Evolutionary conservation across 2,113 vertebrate species (phyloP), one percentile per base, ranked within the genome.

Genomic region (Centropus bengalensis): DNA sequence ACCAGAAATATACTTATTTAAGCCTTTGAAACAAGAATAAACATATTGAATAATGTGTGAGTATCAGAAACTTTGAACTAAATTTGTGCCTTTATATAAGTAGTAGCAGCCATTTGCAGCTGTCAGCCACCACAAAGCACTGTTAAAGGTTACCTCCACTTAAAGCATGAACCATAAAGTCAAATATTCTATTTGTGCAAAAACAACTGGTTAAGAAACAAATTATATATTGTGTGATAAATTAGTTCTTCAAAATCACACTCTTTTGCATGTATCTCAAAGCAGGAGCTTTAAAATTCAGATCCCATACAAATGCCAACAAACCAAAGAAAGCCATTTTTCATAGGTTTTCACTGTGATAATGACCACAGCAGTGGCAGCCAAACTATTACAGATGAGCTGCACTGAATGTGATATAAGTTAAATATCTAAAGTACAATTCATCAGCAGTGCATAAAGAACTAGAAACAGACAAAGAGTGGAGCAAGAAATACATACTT

Each of bases 261-360:
- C 86, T 80, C 49, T 92, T 97, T 89, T 93, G 67, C 89, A 85
- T 91, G 94, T 95, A 97, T 97, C 96, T 97, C 94, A 97, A 94
- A 94, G 91, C 95, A 93, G 82, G 40, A 95, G 83, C 83, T 98
- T 98, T 97, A 97, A 97, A 97, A 98, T 98, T 97, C 96, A 97
- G 96, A 96, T 97, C 94, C 96, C 82, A 96, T 86, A 90, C 13
- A 42, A 89, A 88, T 91, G 96, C 95, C 93, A 97, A 94, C 59
- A 96, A 96, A 95, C 82, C 64, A 93, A 95, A 89, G 89, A 36
- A 90, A 94, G 86, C 84, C 49, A 93, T 91, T 89, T 93, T 87
- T 94, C 86, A 89, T 86, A 83, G 78, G 87, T 94, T 96, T 97
- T 97, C 83, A 93, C 91, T 89, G 95, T 62, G 91, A 96, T 95